Percentiles rank a stretch among this genome's conserved stretches.
Conservation (phyloP, 2,888 invertebrate genomes). For the Dorcus hopei region DNA sequence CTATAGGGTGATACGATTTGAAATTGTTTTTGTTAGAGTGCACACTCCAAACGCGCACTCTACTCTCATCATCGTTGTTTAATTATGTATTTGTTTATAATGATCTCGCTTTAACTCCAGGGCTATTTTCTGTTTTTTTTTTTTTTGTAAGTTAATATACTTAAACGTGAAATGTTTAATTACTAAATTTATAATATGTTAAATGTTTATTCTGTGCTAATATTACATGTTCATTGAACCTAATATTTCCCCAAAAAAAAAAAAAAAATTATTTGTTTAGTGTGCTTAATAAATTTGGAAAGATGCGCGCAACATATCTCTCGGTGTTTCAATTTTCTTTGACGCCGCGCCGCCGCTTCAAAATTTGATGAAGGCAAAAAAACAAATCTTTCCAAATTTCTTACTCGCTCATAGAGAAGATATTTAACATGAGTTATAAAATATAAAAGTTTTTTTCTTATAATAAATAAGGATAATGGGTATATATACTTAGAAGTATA, state of each 20-base stretch:
- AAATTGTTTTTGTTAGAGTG: too few relatives aligned
- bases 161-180: background rate
- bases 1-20: too few relatives aligned
- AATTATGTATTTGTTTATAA: background rate
- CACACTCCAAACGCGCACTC: too few relatives aligned
- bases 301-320: too few relatives aligned
- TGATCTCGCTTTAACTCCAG: conserved; percentile 3
- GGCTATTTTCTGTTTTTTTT: background rate
- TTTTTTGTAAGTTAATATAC: background rate
- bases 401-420: background rate
- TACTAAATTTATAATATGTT: background rate
- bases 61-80: too few relatives aligned
- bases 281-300: too few relatives aligned
- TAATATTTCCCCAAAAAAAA: too few relatives aligned
- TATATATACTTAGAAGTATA: conserved; percentile 12
- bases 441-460: conserved; percentile 3
- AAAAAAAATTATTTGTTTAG: too few relatives aligned
- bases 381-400: conserved; percentile 4
- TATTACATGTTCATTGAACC: conserved; percentile 1
- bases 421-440: conserved; percentile 1
- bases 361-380: too few relatives aligned
- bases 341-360: too few relatives aligned
- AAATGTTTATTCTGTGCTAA: background rate
- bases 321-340: too few relatives aligned
- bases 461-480: conserved; percentile 9